Evolutionary conservation across 2,888 invertebrate genomes (phyloP).

Genomic region (Eupithecia vulgata): DNA sequence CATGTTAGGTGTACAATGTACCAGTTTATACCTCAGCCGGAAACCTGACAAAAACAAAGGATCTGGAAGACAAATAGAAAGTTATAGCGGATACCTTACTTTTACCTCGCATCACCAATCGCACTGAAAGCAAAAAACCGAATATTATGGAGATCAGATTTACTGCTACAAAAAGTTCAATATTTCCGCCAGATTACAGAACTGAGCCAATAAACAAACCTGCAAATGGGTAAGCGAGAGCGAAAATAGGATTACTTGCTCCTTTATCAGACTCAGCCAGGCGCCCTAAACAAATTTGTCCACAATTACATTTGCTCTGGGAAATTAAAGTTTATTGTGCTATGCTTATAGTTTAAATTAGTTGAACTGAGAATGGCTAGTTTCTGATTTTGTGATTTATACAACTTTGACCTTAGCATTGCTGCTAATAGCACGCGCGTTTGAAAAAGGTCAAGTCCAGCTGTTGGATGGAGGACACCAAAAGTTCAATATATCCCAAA

Average conservation of each 20-base stretch:
- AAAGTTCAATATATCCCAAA: constrained; percentile 2
- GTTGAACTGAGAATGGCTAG: neutral
- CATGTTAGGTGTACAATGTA: no score
- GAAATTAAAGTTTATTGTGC: constrained; percentile 47
- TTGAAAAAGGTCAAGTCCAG: neutral
- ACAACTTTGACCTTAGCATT: neutral
- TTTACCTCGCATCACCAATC: constrained; percentile 22
- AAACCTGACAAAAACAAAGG: neutral
- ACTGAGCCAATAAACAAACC: constrained; percentile 47
- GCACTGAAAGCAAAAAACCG: constrained; percentile 19
- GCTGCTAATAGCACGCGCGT: neutral
- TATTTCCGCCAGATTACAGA: constrained; percentile 36
- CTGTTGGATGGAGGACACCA: neutral
- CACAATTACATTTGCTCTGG: constrained; percentile 58
- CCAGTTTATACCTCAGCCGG: neutral
- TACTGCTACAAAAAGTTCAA: constrained; percentile 31
- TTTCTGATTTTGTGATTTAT: neutral
- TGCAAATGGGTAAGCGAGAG: constrained; percentile 49
- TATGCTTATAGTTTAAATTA: constrained; percentile 31
- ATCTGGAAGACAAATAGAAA: neutral
- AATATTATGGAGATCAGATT: constrained; percentile 28
- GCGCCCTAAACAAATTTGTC: constrained; percentile 66
- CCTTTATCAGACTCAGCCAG: constrained; percentile 63
- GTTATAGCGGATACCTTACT: constrained; percentile 8
- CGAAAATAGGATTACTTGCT: constrained; percentile 55